Base-by-base conservation (phyloP, 2,888 invertebrate species). In the Hypselothyrea guttata region DNA sequence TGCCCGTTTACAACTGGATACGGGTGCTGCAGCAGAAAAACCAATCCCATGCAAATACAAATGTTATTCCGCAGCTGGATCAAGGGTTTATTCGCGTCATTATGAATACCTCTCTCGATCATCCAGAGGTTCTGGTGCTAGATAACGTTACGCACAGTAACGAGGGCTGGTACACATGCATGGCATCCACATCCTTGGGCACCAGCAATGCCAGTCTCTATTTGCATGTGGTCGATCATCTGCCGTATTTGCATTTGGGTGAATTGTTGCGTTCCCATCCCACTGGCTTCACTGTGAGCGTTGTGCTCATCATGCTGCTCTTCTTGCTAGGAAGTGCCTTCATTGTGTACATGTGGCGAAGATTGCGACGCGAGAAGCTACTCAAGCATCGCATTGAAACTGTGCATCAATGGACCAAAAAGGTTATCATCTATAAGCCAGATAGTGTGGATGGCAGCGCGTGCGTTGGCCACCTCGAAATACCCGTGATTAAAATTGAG, bases 121-220 rank as follows among this genome's bases (percentile, higher is more conserved):
- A 65, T 2, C 67, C 76, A 0, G 95, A 96, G 88, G 91, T 94
- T 31, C 90, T 98, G 42, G 93, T 93, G 35, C 90, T 99, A 41
- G 91, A 92, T 67, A 98, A 99, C 88, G 96, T 98, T 0, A 96
- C 97, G 0, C 92, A 94, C 68, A 94, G 94, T 15, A 95, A 98
- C 81, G 97, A 97, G 89, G 99, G 98, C 4, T 97, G 97, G 96
- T 99, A 99, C 87, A 96, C 97, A 0, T 99, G 99, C 88, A 92
- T 98, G 0, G 98, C 97, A 0, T 93, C 95, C n/a, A 98, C 97
- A 88, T 93, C 93, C 22, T 91, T 98, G 31, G 98, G 98, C 0
- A 93, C 92, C 58, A 93, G 94, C 0, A 92, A 93, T 18, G 94
- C 95, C 35, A 94, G 93, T 82, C 97, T 96, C 35, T 98, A 96